Base-by-base conservation (phyloP, 2,113 vertebrate genomes). In the Trachemys scripta region DNA sequence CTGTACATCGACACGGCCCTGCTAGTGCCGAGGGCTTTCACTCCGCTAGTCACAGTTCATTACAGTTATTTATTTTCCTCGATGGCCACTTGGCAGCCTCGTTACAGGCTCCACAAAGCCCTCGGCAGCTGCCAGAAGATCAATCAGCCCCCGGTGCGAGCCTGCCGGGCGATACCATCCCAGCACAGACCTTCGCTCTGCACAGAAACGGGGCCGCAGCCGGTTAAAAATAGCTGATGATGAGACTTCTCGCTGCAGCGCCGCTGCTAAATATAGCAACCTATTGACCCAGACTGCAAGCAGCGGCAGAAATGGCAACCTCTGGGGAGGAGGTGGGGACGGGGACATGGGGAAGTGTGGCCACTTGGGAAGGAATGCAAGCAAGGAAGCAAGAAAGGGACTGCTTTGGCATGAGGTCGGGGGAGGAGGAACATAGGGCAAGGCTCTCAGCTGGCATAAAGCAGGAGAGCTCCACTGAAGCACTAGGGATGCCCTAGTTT, bases 111-210 rank as follows among this genome's bases (percentile, higher is more conserved):
- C 82, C 17, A 6, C 25, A 54, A 56, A 87, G 54, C 91, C 80
- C 82, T 8, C 27, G 35, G 75, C 87, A 75, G 50, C 59, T 35
- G 86, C 82, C 81, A 62, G 59, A 85, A 9, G 0, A 93, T 84
- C 53, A 3, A 65, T 84, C 94, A 4, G 14, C 2, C 38, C 27
- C 80, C 24, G 31, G 29, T 42, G 81, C 81, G 6, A 80, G 1
- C 88, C 96, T 87, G 96, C 97, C 96, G 90, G 96, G 96, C 96
- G 95, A 91, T 92, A 51, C 6, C 7, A 69, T 72, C 93, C 90
- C 9, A 72, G 6, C 5, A 1, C 86, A 72, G 81, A 84, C 56
- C 84, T 56, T 92, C 88, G 45, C 19, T 31, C 84, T 1, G 81
- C 90, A 79, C 82, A 62, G 86, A 16, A 19, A 56, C 81, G 1